Evolutionary conservation across 2,888 invertebrate genomes (phyloP), one percentile per base, ranked within the genome.

Genomic region (Xanthorhoe spadicearia): DNA sequence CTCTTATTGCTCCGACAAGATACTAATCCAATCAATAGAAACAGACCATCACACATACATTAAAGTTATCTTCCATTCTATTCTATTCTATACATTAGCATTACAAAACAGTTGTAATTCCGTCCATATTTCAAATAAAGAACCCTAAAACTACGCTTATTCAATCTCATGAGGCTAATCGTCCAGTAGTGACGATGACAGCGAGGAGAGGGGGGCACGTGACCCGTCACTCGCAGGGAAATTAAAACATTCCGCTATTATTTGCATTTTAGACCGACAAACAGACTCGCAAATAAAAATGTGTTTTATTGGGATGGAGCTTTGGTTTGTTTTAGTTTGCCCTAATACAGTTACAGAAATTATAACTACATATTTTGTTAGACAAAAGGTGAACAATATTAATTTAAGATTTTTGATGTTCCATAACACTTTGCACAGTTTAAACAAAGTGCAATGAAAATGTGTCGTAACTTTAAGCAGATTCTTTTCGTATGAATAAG

Each of bases 211-310:
- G 9, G 75, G 83, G 82, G 74, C 93, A 93, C 93, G 93, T 93
- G 93, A 91, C 93, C 93, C 89, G 93, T 93, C 93, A 93, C 84
- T 87, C 84, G 89, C 93, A 93, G 93, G 83, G 86, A 92, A 93
- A 93, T 93, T 93, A 93, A 92, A 93, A 91, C 91, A 92, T 92
- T 91, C 91, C 89, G 86, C 87, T 91, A 90, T 90, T 90, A 92
- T 91, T 90, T 90, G 85, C 83, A 83, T 83, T 83, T 78, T 74
- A 77, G 70, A 71, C 72, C 18, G 60, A 70, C 66, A 69, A 50
- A 32, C 28, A 10, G 17, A 17, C 9, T 49, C 38, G 46, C 13
- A 48, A 4, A 18, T 35, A 6, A 54, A 54, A 54, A 18, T 38
- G 54, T 17, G 54, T 38, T 38, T 19, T 13, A 51, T 23, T 23